Evolutionary conservation across 2,113 vertebrate species (phyloP), one percentile per base, ranked within the genome.

Genomic region (Butorides virescens): DNA sequence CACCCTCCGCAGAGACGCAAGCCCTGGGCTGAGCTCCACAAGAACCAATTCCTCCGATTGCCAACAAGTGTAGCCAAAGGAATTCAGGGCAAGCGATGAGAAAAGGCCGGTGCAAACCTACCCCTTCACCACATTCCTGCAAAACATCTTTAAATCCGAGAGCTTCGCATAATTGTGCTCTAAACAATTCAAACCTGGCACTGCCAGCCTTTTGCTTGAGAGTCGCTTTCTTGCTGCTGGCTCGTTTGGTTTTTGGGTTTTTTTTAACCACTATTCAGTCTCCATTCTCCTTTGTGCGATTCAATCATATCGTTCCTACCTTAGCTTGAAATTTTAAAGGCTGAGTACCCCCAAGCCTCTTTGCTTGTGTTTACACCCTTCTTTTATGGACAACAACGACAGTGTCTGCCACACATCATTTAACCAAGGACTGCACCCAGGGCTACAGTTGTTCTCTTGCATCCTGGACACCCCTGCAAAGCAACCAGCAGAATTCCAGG

Each of bases 21-120:
- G 36, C 49, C 34, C 71, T 65, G 66, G 66, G 90, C 87, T 79
- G 62, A 92, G 67, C 88, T 75, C 90, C 0, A 0, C 7, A 0
- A 85, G 49, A 91, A 53, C 93, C 73, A 44, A 16, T 72, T 92
- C 77, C 68, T 92, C 34, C 11, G 0, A 58, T 42, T 42, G 76
- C 91, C 88, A 91, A 77, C 32, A 56, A 74, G 66, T 82, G 94
- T 59, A 87, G 70, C 70, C 84, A 90, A 88, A 94, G 62, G 66
- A 89, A 79, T 92, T 78, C 61, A 44, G 18, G 44, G 34, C 36
- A 52, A 95, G 77, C 39, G 44, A 42, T 11, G 49, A 72, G 79
- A 79, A 68, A 50, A 82, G 36, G 19, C 74, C n/a, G 22, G 77
- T 88, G 53, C 27, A 76, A 76, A 65, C 22, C 25, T 37, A 73